A percentile compares a stretch with the other conserved stretches of the same genome.
Conservation (phyloP, 1,140 invertebrate genomes). For the Bursaphelenchus mucronatus region DNA sequence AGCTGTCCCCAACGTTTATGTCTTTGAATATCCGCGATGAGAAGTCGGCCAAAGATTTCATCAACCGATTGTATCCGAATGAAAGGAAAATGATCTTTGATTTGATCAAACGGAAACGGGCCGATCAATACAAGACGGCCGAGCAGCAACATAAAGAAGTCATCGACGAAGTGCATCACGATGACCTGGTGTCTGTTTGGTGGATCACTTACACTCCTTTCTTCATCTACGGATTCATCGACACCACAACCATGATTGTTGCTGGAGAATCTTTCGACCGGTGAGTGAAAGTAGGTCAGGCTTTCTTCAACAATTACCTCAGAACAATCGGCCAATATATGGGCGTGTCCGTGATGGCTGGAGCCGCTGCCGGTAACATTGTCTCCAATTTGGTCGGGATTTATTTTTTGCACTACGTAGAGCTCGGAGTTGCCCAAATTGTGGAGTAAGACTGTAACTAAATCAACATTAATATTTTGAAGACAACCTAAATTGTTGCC, state of each 20-base stretch:
- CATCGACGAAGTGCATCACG: slow-evolving; percentile 20
- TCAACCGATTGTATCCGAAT: slow-evolving; percentile 9
- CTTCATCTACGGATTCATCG: slow-evolving; percentile 88
- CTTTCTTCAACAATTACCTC: not conserved
- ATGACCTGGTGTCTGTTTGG: slow-evolving; percentile 28
- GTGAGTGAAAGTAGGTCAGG: not conserved
- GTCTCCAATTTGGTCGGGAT: slow-evolving; percentile 88
- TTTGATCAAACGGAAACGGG: slow-evolving; percentile 16
- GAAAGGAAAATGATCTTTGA: slow-evolving; percentile 23
- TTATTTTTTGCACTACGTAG: slow-evolving; percentile 85
- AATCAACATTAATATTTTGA: slow-evolving; percentile 5
- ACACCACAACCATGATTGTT: slow-evolving; percentile 90
- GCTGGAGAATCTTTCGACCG: slow-evolving; percentile 89
- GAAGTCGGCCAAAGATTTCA: slow-evolving; percentile 13
- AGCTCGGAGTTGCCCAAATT: slow-evolving; percentile 66
- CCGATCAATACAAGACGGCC: slow-evolving; percentile 4
- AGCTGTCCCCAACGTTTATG: slow-evolving; percentile 1
- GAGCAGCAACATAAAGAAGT: not conserved
- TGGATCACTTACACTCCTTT: slow-evolving; percentile 82
- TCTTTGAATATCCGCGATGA: slow-evolving; percentile 19
- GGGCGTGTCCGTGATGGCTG: slow-evolving; percentile 46
- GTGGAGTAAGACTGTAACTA: not conserved
- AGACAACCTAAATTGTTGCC: slow-evolving; percentile 71
- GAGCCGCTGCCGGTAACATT: slow-evolving; percentile 67
- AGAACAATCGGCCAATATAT: slow-evolving; percentile 25